phyloP scores from a whole-genome alignment of 2,888 invertebrate species.

The Cremastinae sp. region DNA sequence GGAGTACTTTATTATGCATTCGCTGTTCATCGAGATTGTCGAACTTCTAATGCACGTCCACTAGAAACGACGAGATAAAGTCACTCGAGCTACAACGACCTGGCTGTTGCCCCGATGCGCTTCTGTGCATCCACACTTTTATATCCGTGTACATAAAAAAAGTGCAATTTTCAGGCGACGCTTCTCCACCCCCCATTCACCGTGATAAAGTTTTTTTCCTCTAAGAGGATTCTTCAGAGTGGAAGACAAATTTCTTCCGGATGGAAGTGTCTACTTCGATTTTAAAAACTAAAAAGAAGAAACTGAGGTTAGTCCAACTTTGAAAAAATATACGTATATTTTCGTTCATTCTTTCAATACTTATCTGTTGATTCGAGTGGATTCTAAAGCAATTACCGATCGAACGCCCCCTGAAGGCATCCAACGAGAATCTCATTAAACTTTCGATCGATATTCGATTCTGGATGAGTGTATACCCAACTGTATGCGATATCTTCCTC shows the following conservation, averaged over 20 bases:
- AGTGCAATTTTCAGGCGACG: conserved; percentile 12
- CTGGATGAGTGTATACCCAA: conserved; percentile 37
- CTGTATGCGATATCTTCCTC: conserved; percentile 51
- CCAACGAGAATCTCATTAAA: conserved; percentile 66
- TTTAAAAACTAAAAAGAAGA: conserved; percentile 14
- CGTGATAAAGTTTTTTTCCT: conserved; percentile 1
- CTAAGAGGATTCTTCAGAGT: neutral
- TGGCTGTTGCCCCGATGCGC: conserved; percentile 7
- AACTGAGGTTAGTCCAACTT: neutral
- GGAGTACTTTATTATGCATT: conserved; percentile 47
- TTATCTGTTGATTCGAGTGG: conserved; percentile 65
- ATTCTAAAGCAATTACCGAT: conserved; percentile 65
- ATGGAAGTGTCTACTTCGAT: conserved; percentile 36
- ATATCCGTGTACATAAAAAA: neutral
- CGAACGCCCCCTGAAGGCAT: conserved; percentile 44
- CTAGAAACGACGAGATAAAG: conserved; percentile 32
- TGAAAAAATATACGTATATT: conserved; percentile 27
- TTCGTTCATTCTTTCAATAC: conserved; percentile 23
- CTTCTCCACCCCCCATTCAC: neutral
- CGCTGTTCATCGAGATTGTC: conserved; percentile 47
- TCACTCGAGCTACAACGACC: conserved; percentile 29
- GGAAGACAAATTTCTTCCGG: conserved; percentile 36
- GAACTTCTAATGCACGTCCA: conserved; percentile 41
- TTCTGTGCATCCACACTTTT: conserved; percentile 5
- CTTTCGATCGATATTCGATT: conserved; percentile 63